Base-by-base conservation (phyloP, 1,140 invertebrate genomes). In the Hestina assimilis region DNA sequence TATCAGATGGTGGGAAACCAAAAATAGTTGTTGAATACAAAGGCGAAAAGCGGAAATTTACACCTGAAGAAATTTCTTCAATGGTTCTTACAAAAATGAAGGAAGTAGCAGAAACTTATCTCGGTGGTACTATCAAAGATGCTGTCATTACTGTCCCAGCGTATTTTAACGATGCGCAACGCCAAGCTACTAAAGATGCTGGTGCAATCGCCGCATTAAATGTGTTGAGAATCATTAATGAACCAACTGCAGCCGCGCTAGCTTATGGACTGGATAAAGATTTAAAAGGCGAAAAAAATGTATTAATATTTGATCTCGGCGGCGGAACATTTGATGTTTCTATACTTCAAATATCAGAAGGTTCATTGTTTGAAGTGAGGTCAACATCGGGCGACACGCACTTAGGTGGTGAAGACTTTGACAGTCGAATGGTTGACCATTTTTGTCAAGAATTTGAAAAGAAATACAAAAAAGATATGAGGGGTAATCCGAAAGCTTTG, bases 251-350 rank as follows among this genome's bases (percentile, higher is more conserved):
- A 6, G 95, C 95, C 1, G 95, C 95, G 12, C 77, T 96, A 4
- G 95, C 95, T 21, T 96, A 96, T 72, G 95, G 95, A 11, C 82
- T 96, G 5, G 95, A 96, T 70, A 96, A 96, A 76, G 95, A 96
- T 62, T 83, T 95, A 7, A 93, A 94, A 90, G 96, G 96, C 0
- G 93, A 94, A 59, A 92, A 92, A 54, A 94, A 93, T 69, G 92
- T 95, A 0, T 80, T 94, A 0, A 94, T 95, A 26, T 95, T 94
- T 58, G 94, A 95, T 77, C 86, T 95, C 21, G 94, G 94, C 4
- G 93, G 93, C 35, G 93, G 93, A 12, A 94, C 93, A 31, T 95
- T 95, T 58, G 96, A 98, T 86, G 96, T 97, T 0, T 97, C 96
- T 11, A 92, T 97, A 33, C 82, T 98, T 0, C 92, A 93, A 41